Base-by-base conservation (phyloP, 2,888 invertebrate species). In the Sisyra nigra region DNA sequence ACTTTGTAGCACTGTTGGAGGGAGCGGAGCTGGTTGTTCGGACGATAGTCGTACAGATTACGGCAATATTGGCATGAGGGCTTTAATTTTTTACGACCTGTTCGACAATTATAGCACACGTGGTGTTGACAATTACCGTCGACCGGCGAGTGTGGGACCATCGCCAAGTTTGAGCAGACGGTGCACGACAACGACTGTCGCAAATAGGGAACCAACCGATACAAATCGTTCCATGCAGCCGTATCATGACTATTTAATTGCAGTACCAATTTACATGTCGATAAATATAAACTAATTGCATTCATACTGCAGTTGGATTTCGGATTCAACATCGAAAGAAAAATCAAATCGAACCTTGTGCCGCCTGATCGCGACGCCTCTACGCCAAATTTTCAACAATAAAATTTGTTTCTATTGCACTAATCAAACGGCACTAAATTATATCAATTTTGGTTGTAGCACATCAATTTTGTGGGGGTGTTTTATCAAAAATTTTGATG, bases 1-100 rank as follows among this genome's bases (percentile, higher is more conserved):
- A 85, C 83, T 62, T 86, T 86, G 58, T 89, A 92, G 64, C 91
- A 89, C 60, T 86, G 81, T 45, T 92, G 63, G 35, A 91, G 68
- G 53, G 86, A 80, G 42, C 84, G 72, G 53, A 91, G 65, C 52
- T 84, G 79, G 48, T 78, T 76, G 61, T 89, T 89, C 60, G 88
- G 87, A 42, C 74, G 71, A 60, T 89, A 91, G 48, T 78, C 76
- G 32, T 76, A 76, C 55, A 84, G 85, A 55, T 87, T 83, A 60
- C 81, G 82, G 61, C 92, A 92, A 75, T 81, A 82, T 51, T 74
- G 69, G 60, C 92, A 92, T 0, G 80, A 74, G 1, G 89, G 88
- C 56, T 84, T 83, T 40, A 91, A 68, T 58, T 81, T 80, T 63
- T 89, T 89, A 51, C 81, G 75, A 3, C 86, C 86, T 38, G 87